Evolutionary conservation across 2,888 invertebrate species (phyloP).

Genomic region (Plagiodera versicolora): DNA sequence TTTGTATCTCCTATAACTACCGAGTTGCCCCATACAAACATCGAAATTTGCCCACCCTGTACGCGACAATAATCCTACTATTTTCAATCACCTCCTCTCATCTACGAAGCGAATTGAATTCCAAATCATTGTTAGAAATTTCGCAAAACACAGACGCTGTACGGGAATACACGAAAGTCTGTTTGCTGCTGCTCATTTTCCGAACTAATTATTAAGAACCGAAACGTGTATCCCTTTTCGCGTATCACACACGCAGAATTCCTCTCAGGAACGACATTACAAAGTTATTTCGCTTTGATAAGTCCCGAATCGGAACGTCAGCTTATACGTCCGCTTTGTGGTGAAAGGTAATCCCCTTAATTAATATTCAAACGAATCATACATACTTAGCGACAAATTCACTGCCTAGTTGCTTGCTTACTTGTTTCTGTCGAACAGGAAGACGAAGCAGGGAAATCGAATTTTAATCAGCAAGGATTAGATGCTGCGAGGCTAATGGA

Average conservation of each 20-base stretch:
- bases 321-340: constrained; percentile 24
- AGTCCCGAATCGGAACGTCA: constrained; percentile 22
- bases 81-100: no score
- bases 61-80: no score
- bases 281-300: constrained; percentile 18
- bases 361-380: constrained; percentile 19
- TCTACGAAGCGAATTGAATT: no score
- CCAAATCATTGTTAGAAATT: no score
- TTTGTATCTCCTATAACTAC: no score
- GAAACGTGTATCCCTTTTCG: background rate
- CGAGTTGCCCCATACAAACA: no score
- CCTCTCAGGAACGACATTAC: background rate
- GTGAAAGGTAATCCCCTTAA: constrained; percentile 12
- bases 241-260: background rate
- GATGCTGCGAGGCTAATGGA: background rate
- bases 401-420: background rate
- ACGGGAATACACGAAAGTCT: no score
- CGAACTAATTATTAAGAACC: background rate
- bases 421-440: background rate
- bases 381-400: background rate
- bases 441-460: background rate
- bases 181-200: no score
- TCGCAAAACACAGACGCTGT: no score
- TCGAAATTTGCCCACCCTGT: no score
- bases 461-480: background rate